These are phyloP conservation scores for Rhodeus uyekii DNA, from an alignment of 2,797 vertebrate genomes.

Conservation along the genomic window DNA sequence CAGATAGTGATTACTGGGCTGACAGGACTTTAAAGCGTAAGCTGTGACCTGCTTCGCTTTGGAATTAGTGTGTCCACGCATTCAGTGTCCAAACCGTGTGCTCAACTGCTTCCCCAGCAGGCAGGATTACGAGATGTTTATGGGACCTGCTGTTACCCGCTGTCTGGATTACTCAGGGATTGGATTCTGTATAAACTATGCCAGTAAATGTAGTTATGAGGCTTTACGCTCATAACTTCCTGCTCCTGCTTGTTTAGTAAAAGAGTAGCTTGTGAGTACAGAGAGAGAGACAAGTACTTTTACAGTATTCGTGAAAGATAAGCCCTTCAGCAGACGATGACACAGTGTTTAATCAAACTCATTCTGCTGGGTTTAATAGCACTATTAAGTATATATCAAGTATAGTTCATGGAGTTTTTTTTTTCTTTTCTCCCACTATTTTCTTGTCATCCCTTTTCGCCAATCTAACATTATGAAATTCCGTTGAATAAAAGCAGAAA, in stretches of 20 bases:
- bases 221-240: slow-evolving; percentile 55
- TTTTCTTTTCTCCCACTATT: neutral
- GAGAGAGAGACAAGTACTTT: slow-evolving; percentile 38
- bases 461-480: neutral
- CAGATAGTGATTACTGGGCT: slow-evolving; percentile 53
- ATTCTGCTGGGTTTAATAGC: neutral
- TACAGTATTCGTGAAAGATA: slow-evolving; percentile 4
- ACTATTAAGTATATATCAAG: neutral
- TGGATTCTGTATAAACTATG: slow-evolving; percentile 58
- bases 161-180: slow-evolving; percentile 58
- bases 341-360: neutral
- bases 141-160: slow-evolving; percentile 60
- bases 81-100: slow-evolving; percentile 48
- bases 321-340: neutral
- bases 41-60: slow-evolving; percentile 53
- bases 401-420: neutral
- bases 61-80: slow-evolving; percentile 59
- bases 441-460: neutral
- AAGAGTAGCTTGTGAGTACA: slow-evolving; percentile 52
- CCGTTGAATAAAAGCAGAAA: neutral
- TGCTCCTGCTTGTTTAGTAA: slow-evolving; percentile 58
- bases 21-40: slow-evolving; percentile 54
- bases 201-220: slow-evolving; percentile 59
- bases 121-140: slow-evolving; percentile 66
- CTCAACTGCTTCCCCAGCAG: slow-evolving; percentile 53